Percentiles rank a stretch among this genome's conserved stretches.
Conservation (phyloP, 2,113 vertebrate genomes). For the Xyrauchen texanus region DNA sequence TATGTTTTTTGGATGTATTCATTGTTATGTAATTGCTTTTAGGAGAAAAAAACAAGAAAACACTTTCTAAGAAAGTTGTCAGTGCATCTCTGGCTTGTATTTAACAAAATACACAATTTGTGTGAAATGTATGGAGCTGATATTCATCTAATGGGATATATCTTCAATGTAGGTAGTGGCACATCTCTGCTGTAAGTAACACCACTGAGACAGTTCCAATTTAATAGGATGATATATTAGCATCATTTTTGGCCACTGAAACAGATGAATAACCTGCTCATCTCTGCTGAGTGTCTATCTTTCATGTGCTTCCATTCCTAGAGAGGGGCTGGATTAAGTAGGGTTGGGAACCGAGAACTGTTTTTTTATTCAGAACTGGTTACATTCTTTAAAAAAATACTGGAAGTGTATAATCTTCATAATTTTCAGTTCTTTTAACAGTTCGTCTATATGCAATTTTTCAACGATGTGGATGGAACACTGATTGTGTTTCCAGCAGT, state of each 20-base stretch:
- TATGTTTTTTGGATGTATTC: constrained; percentile 16
- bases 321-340: background rate
- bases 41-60: constrained; percentile 23
- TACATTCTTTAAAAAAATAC: too few species aligned
- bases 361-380: too few species aligned
- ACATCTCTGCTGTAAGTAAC: background rate
- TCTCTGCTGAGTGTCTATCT: constrained; percentile 1
- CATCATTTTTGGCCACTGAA: background rate
- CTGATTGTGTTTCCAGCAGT: too few species aligned
- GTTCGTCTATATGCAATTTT: too few species aligned
- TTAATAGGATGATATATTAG: background rate
- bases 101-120: constrained; percentile 26
- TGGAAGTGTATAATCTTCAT: too few species aligned
- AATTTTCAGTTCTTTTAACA: too few species aligned
- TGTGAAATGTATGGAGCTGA: constrained; percentile 13
- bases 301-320: background rate
- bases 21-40: background rate
- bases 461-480: too few species aligned
- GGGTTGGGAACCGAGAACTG: too few species aligned
- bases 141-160: constrained; percentile 26
- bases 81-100: background rate
- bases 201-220: background rate
- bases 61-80: background rate
- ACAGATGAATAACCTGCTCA: background rate
- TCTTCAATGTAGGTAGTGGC: background rate